phyloP scores from a whole-genome alignment of 2,113 vertebrate species.

The Pungitius pungitius region DNA sequence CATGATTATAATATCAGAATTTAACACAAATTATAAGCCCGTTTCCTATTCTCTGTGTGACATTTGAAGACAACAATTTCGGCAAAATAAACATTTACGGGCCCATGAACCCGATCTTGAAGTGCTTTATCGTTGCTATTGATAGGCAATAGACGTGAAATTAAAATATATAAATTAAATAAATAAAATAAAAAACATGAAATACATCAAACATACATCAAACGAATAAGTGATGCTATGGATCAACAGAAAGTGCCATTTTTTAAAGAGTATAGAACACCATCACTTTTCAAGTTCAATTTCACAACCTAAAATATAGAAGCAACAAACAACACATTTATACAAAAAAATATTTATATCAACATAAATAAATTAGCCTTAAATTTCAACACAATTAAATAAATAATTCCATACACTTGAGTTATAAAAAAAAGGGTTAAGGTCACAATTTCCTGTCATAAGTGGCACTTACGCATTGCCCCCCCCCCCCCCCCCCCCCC shows the following conservation, averaged over 20 bases:
- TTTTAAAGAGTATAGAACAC: slow-evolving; percentile 72
- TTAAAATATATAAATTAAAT: slow-evolving; percentile 56
- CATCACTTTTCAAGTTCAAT: slow-evolving; percentile 82
- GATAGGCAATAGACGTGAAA: slow-evolving; percentile 76
- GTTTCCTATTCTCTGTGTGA: slow-evolving; percentile 37
- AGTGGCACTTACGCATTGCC: slow-evolving; percentile 87
- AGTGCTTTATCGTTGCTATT: slow-evolving; percentile 88
- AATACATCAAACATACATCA: slow-evolving; percentile 74
- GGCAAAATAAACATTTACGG: slow-evolving; percentile 65
- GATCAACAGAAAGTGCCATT: slow-evolving; percentile 85
- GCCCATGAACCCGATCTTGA: slow-evolving; percentile 79
- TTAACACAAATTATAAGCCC: background rate
- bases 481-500: slow-evolving; percentile 16
- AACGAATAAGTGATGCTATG: slow-evolving; percentile 83
- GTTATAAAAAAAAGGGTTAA: slow-evolving; percentile 80
- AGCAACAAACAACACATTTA: slow-evolving; percentile 82
- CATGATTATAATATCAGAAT: slow-evolving; percentile 19
- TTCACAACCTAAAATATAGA: slow-evolving; percentile 89
- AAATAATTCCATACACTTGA: slow-evolving; percentile 88
- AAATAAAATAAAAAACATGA: slow-evolving; percentile 43
- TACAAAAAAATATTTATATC: slow-evolving; percentile 69
- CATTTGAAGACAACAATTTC: slow-evolving; percentile 55
- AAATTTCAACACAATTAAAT: slow-evolving; percentile 85
- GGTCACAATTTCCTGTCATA: slow-evolving; percentile 91
- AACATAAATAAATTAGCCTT: slow-evolving; percentile 75